Conservation (phyloP, 1,140 invertebrate species). For the Drosophila azteca region DNA sequence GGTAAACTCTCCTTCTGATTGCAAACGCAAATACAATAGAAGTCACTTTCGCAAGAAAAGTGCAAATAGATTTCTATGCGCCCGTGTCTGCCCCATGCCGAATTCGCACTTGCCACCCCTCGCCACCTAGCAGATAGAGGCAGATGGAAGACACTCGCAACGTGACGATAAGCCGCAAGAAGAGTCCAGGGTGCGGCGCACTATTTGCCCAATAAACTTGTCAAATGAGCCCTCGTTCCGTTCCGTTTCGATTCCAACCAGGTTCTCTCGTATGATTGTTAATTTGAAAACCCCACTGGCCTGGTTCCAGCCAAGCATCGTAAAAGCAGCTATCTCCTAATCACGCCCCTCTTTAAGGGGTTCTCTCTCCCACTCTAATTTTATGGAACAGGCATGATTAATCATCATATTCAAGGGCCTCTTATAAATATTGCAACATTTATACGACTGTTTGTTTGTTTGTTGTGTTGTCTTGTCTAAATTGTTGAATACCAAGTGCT, state of each 20-base stretch:
- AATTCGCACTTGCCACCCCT: conserved; percentile 62
- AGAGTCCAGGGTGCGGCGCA: conserved; percentile 26
- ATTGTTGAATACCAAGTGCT: conserved; percentile 25
- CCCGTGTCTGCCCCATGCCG: no score
- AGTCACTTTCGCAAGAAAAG: conserved; percentile 71
- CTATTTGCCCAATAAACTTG: conserved; percentile 61
- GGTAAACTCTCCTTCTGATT: conserved; percentile 62
- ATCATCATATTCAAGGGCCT: conserved; percentile 37
- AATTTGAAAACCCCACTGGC: conserved; percentile 72
- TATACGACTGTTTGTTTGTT: conserved; percentile 18
- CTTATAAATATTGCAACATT: conserved; percentile 51
- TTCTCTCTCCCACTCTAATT: conserved; percentile 5
- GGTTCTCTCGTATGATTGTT: conserved; percentile 71
- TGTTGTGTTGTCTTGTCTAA: conserved; percentile 14
- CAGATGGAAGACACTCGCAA: no score
- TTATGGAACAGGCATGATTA: conserved; percentile 17
- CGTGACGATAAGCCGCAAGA: conserved; percentile 33
- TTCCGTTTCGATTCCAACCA: conserved; percentile 39
- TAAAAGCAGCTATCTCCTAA: conserved; percentile 31
- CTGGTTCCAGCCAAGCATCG: conserved; percentile 45
- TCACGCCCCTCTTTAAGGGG: conserved; percentile 13
- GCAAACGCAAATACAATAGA: conserved; percentile 58
- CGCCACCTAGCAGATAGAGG: conserved; percentile 9
- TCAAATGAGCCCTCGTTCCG: conserved; percentile 40
- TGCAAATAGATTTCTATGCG: conserved; percentile 73